Evolutionary conservation across 2,113 vertebrate species (phyloP).

Genomic region (Saccopteryx leptura): DNA sequence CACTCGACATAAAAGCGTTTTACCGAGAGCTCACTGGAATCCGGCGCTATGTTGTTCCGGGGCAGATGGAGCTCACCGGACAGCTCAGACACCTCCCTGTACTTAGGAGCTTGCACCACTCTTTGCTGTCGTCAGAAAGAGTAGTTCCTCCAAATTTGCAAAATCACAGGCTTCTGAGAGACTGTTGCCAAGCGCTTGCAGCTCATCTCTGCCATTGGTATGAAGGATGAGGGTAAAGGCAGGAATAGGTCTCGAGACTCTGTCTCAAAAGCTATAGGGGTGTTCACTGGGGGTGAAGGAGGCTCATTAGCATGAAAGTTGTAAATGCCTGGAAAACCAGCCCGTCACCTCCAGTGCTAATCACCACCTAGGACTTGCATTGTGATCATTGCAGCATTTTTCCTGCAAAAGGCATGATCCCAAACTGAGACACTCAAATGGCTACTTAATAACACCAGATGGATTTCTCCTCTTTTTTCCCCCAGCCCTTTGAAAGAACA

Average conservation of each 20-base stretch:
- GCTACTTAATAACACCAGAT: constrained; percentile 31
- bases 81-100: background rate
- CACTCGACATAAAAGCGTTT: constrained; percentile 14
- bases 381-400: background rate
- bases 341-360: background rate
- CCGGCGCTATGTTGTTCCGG: background rate
- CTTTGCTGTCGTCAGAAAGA: background rate
- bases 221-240: background rate
- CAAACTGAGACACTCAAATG: constrained; percentile 16
- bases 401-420: constrained; percentile 17
- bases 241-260: background rate
- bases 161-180: constrained; percentile 31
- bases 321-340: background rate
- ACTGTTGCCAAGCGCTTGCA: background rate
- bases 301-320: background rate
- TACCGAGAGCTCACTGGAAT: constrained; percentile 5
- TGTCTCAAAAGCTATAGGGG: background rate
- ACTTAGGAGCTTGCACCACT: background rate
- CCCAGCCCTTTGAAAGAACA: constrained; percentile 36
- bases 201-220: background rate
- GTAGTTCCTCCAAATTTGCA: constrained; percentile 28
- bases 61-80: background rate
- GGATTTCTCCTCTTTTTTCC: constrained; percentile 14
- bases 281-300: background rate
- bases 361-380: background rate